Base-by-base conservation (phyloP, 2,113 vertebrate species). In the Grantiella picta region DNA sequence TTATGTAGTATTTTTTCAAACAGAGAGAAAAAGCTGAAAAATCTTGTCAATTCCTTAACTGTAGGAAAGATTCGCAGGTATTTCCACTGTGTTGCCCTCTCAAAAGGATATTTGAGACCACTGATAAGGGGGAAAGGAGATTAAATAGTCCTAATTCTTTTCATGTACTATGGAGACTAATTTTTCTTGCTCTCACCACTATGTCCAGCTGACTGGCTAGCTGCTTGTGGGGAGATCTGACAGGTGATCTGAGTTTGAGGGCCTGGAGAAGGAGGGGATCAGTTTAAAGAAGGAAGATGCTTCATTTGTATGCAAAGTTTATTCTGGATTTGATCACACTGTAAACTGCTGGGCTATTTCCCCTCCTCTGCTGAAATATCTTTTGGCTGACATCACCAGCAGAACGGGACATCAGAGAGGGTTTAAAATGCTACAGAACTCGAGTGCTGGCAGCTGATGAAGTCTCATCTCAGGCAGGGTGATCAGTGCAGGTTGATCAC, bases 11-110 rank as follows among this genome's bases (percentile, higher is more conserved):
- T 94, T 97, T 97, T 94, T 93, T 96, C 90, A 95, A 80, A 40
- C 9, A 5, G 40, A 52, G 53, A 56, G 87, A 92, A 93, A 90
- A 97, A 94, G 64, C 73, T 88, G 82, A 96, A 96, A 96, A 94
- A 93, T 92, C 92, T 86, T 93, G 86, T 93, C 77, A 89, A 40
- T 93, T 92, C 93, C 86, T 96, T 94, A 80, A 94, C 85, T 90
- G 72, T 49, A 77, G 64, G 90, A 68, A 95, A 86, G 89, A 86
- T 75, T 85, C 92, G 56, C 75, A 94, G 95, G 93, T 84, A 90
- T 94, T 95, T 96, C 79, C 72, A 93, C 65, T 54, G 77, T 1
- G 0, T 73, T 90, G 86, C 71, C 52, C 63, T 79, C 93, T 89
- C 82, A 54, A 82, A 95, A 84, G 82, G 92, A 96, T 53, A 92